Conservation (phyloP, 2,113 vertebrate species). For the Piliocolobus tephrosceles region DNA sequence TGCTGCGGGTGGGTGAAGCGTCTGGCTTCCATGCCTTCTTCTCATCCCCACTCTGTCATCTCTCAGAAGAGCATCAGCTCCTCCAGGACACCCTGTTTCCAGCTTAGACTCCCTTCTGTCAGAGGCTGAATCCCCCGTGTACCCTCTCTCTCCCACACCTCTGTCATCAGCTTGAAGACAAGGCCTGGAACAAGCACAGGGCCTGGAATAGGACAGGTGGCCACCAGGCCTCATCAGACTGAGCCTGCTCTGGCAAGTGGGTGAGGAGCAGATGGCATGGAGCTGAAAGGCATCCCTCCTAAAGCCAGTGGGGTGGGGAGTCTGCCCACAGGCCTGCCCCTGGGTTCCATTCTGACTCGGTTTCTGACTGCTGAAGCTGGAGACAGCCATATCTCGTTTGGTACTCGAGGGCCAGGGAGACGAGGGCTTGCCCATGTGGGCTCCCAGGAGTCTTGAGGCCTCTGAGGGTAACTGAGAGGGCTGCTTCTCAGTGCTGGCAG, state of each 20-base stretch:
- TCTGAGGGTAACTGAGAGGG: not conserved
- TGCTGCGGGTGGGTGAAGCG: fast-evolving
- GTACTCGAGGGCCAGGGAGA: not conserved
- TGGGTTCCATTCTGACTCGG: not conserved
- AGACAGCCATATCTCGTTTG: not conserved
- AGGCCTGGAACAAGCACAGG: not conserved
- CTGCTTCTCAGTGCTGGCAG: not conserved
- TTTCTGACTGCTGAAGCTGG: not conserved
- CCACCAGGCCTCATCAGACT: not conserved
- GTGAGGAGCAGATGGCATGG: not conserved
- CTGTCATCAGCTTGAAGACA: not conserved
- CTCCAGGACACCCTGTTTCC: not conserved
- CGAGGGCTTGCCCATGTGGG: fast-evolving
- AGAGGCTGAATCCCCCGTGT: not conserved
- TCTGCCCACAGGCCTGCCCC: not conserved
- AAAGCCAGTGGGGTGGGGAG: not conserved
- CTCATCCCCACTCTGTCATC: not conserved
- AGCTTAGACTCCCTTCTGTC: not conserved
- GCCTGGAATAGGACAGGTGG: not conserved
- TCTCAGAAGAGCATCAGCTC: not conserved
- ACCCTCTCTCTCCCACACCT: not conserved
- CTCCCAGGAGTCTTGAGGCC: not conserved
- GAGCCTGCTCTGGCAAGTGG: not conserved
- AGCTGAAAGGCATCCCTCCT: not conserved
- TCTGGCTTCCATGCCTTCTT: not conserved